These are phyloP conservation scores for Hyposmocoma kahamanoa DNA, from an alignment of 1,140 invertebrate genomes.

Conservation along the genomic window DNA sequence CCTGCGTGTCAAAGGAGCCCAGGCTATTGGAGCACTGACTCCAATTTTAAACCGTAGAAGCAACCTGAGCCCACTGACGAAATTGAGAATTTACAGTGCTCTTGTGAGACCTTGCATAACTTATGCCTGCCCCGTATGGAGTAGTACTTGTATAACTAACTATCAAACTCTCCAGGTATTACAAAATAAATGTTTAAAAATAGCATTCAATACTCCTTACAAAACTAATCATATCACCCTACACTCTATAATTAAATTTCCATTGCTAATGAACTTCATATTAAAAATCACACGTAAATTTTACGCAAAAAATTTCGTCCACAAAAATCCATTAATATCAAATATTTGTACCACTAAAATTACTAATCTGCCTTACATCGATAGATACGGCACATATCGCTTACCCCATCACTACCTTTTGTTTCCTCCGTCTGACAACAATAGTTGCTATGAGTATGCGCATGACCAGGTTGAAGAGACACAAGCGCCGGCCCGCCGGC, in stretches of 20 bases:
- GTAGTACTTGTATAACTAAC: constrained; percentile 8
- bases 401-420: constrained; percentile 4
- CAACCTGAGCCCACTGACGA: constrained; percentile 8
- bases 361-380: background rate
- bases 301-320: background rate
- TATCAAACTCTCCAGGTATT: constrained; percentile 10
- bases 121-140: constrained; percentile 17
- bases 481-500: too few relatives aligned
- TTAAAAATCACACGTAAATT: constrained; percentile 4
- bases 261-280: background rate
- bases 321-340: background rate
- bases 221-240: constrained; percentile 7
- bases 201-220: constrained; percentile 12
- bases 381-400: constrained; percentile 1
- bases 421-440: background rate
- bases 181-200: constrained; percentile 16
- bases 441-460: too few relatives aligned
- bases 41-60: constrained; percentile 10
- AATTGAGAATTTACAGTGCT: constrained; percentile 11
- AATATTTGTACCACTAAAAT: background rate
- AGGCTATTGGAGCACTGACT: constrained; percentile 2
- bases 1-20: background rate
- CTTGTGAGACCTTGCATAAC: constrained; percentile 11
- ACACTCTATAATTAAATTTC: constrained; percentile 5
- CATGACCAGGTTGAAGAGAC: too few relatives aligned